These are phyloP conservation scores for Heliangelus exortis DNA, from an alignment of 2,797 vertebrate genomes.

Conservation along the genomic window DNA sequence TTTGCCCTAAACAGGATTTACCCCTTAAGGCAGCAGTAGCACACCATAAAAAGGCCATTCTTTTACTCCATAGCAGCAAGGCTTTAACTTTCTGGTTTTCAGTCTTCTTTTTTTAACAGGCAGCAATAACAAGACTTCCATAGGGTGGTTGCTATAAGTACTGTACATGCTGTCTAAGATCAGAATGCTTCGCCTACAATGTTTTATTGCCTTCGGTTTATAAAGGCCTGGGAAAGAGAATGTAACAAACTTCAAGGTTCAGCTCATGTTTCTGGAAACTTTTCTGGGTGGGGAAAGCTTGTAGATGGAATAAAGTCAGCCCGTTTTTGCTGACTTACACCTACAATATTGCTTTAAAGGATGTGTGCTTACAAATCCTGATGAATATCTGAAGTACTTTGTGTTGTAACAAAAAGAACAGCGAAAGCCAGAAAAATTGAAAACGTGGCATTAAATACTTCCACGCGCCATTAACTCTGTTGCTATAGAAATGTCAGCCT, in stretches of 20 bases:
- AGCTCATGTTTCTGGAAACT: conserved; percentile 24
- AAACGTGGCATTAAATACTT: conserved; percentile 35
- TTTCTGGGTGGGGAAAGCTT: neutral
- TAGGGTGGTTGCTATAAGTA: conserved; percentile 29
- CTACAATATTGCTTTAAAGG: neutral
- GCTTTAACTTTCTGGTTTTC: conserved; percentile 55
- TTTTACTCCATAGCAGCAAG: conserved; percentile 37
- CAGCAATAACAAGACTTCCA: conserved; percentile 22
- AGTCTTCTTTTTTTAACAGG: conserved; percentile 67
- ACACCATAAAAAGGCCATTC: conserved; percentile 72
- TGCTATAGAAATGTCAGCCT: conserved; percentile 45
- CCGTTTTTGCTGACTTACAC: neutral
- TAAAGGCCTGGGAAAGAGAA: conserved; percentile 38
- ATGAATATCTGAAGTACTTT: neutral
- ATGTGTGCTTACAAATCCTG: neutral
- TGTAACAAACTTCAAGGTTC: conserved; percentile 12
- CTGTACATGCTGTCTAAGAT: conserved; percentile 41
- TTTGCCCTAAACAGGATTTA: conserved; percentile 68
- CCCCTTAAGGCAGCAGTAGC: conserved; percentile 76
- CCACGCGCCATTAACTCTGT: neutral
- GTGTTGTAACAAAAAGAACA: neutral
- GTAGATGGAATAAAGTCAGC: neutral
- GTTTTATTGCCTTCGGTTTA: conserved; percentile 53
- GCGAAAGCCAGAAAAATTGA: conserved; percentile 17
- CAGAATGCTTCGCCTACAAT: conserved; percentile 13